A percentile compares a stretch with the other conserved stretches of the same genome.
phyloP scores from a whole-genome alignment of 2,797 vertebrate genomes.

The Martes flavigula region DNA sequence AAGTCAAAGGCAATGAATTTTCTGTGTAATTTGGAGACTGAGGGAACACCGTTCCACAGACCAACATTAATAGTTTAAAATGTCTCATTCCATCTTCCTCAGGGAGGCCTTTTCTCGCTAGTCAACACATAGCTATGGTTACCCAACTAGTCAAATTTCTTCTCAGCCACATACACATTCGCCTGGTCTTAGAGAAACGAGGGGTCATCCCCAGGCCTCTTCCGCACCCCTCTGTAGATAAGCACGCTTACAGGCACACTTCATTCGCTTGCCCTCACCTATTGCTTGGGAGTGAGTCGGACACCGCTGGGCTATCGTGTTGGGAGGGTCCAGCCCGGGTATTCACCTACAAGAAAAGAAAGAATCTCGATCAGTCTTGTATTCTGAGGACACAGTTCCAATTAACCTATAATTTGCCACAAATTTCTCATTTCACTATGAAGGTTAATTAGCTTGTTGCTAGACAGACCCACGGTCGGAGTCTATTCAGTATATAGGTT shows the following conservation, averaged over 20 bases:
- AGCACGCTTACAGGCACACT: not conserved
- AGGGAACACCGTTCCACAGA: not conserved
- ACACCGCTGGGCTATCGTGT: conserved; percentile 87
- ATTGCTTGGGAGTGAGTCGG: conserved; percentile 93
- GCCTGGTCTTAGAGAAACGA: not conserved
- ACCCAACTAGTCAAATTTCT: conserved; percentile 6
- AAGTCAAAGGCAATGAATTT: not conserved
- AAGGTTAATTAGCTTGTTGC: conserved; percentile 92
- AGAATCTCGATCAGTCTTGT: conserved; percentile 79
- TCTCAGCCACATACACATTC: not conserved
- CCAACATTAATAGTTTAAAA: conserved; percentile 16
- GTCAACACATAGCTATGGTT: not conserved
- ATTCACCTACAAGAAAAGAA: conserved; percentile 91
- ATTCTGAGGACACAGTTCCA: conserved; percentile 86
- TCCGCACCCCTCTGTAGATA: not conserved
- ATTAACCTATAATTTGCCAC: conserved; percentile 91
- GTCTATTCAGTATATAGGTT: conserved; percentile 82
- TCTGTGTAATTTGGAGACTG: not conserved
- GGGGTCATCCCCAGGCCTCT: not conserved
- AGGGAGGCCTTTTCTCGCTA: not conserved
- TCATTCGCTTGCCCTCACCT: conserved; percentile 88
- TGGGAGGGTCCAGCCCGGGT: conserved; percentile 92
- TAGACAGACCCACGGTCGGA: conserved; percentile 72
- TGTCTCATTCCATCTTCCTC: not conserved
- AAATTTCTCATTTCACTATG: conserved; percentile 84